A percentile compares a stretch with the other conserved stretches of the same genome.
Conservation (phyloP, 2,797 vertebrate species). For the Sebastiscus tertius region DNA sequence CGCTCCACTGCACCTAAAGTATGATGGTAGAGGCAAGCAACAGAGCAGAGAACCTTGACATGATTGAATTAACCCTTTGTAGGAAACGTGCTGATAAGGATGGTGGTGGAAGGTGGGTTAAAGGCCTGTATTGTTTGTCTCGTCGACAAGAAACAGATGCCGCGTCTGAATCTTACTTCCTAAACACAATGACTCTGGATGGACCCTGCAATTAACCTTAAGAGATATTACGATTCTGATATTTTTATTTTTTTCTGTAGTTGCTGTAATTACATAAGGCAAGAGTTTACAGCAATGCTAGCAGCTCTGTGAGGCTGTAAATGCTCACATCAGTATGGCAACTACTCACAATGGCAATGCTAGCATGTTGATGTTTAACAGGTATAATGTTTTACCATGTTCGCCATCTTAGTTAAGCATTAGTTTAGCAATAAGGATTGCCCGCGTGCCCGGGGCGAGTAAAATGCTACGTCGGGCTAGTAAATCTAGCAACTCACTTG, state of each 20-base stretch:
- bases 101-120: conserved; percentile 63
- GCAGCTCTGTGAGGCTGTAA: not conserved
- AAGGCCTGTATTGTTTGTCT: conserved; percentile 59
- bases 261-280: not conserved
- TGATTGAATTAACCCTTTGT: conserved; percentile 98
- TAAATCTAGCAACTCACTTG: fast-evolving
- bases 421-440: not conserved
- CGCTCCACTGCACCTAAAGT: conserved; percentile 96
- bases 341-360: not conserved
- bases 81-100: conserved; percentile 81
- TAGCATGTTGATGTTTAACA: not conserved
- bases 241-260: not conserved
- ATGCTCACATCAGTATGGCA: not conserved
- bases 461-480: not conserved
- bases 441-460: not conserved
- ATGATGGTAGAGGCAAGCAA: conserved; percentile 93
- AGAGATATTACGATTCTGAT: not conserved
- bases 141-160: conserved; percentile 70
- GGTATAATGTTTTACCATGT: not conserved
- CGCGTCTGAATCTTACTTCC: conserved; percentile 34
- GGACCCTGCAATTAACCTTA: conserved; percentile 8
- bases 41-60: conserved; percentile 92
- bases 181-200: conserved; percentile 36
- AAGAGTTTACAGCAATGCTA: not conserved
- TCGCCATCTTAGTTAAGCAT: not conserved